Base-by-base conservation (phyloP, 2,113 vertebrate species). In the Calonectris borealis region DNA sequence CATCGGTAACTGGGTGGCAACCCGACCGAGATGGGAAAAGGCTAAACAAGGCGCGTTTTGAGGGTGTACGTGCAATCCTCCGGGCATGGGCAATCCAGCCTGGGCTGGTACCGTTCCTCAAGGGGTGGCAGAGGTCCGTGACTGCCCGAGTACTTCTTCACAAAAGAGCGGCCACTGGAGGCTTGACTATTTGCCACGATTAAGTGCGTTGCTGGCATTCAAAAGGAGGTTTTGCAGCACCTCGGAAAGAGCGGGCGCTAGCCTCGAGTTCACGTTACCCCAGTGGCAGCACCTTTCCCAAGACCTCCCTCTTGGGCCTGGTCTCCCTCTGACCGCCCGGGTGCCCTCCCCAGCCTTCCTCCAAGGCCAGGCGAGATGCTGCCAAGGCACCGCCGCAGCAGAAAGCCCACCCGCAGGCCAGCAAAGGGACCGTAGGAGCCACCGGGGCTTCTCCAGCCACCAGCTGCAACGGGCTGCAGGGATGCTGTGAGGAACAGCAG, bases 281-380 rank as follows among this genome's bases (percentile, higher is more conserved):
- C 51, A 2, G 52, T 0, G 20, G 65, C 75, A 73, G 36, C 60
- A 36, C 51, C 36, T 16, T 48, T 36, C 46, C 57, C 13, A 4
- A 31, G 13, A 8, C 6, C 19, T 4, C 12, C 22, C 6, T 34
- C 14, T 4, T 2, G 38, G 26, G 20, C 38, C n/a, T 2, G 19
- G 16, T 0, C 19, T 40, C 40, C 40, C 16, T 18, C n/a, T 13
- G 34, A 21, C 13, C 1, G 0, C 13, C 60, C 1, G 0, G 17
- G 7, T 5, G 11, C 42, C 71, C 78, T 36, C 21, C 31, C 11
- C 72, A 71, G 52, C 68, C 27, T 13, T 42, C 27, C 72, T 32
- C n/a, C 29, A 1, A 31, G 46, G 16, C 32, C 29, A 2, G 48
- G 2, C 0, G 12, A 26, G 79, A 10, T 3, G 18, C 36, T 19